phyloP scores from a whole-genome alignment of 2,113 vertebrate species.

The Pao palembangensis region DNA sequence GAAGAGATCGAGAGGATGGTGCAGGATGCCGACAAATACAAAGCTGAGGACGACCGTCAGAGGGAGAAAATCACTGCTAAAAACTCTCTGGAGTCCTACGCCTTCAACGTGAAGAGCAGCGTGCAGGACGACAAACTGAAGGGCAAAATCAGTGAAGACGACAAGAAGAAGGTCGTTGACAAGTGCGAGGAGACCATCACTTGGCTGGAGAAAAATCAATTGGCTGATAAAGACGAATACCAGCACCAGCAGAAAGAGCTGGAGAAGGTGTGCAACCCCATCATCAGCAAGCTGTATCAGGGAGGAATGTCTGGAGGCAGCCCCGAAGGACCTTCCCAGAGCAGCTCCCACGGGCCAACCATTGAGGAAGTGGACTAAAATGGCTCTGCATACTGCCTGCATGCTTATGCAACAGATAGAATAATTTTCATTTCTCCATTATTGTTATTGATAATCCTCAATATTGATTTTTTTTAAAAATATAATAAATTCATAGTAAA shows the following conservation, averaged over 20 bases:
- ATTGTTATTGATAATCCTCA: too few relatives aligned
- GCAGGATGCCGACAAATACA: constrained; percentile 50
- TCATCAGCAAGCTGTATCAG: constrained; percentile 51
- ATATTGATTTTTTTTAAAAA: too few relatives aligned
- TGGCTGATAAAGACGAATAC: constrained; percentile 55
- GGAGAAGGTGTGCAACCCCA: constrained; percentile 42
- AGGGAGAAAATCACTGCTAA: constrained; percentile 46
- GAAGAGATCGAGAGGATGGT: constrained; percentile 61
- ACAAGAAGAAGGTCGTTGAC: constrained; percentile 36
- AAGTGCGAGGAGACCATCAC: constrained; percentile 37
- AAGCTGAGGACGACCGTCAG: constrained; percentile 47
- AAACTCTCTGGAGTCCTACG: constrained; percentile 55
- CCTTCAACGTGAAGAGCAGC: constrained; percentile 51
- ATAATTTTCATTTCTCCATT: too few relatives aligned
- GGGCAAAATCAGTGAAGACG: constrained; percentile 37
- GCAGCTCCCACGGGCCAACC: constrained; percentile 41
- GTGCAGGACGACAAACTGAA: constrained; percentile 50
- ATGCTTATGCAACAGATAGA: too few relatives aligned
- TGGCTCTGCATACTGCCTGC: not conserved
- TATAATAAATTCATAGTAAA: too few relatives aligned
- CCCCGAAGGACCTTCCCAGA: constrained; percentile 17
- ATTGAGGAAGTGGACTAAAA: constrained; percentile 53
- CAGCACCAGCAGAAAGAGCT: constrained; percentile 67
- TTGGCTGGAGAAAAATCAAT: constrained; percentile 60
- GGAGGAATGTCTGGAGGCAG: constrained; percentile 28